A percentile compares a stretch with the other conserved stretches of the same genome.
These are phyloP conservation scores for Silurus glanis DNA, from an alignment of 2,113 vertebrate genomes.

Conservation along the genomic window DNA sequence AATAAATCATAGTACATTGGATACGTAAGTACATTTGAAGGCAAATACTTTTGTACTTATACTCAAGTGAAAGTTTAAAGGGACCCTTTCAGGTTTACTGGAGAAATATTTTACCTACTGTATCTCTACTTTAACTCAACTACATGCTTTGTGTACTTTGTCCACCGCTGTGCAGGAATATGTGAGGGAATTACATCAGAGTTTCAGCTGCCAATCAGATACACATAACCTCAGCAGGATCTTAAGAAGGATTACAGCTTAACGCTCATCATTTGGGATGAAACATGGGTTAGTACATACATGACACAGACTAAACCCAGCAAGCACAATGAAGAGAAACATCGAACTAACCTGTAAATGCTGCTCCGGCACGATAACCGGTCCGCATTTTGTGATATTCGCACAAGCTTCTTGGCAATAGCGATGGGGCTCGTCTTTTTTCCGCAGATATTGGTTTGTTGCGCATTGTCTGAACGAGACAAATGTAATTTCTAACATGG, in stretches of 20 bases:
- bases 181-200: not conserved
- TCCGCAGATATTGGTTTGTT: conserved; percentile 90
- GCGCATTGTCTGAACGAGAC: conserved; percentile 82
- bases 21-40: too few relatives aligned
- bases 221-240: conserved; percentile 14
- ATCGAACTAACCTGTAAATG: conserved; percentile 87
- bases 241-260: not conserved
- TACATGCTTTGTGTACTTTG: too few relatives aligned
- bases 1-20: too few relatives aligned
- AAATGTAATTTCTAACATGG: conserved; percentile 16
- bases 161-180: not conserved
- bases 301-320: not conserved
- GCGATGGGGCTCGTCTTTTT: conserved; percentile 87
- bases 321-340: not conserved
- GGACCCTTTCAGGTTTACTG: too few relatives aligned
- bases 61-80: too few relatives aligned
- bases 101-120: too few relatives aligned
- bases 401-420: conserved; percentile 91
- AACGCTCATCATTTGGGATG: not conserved
- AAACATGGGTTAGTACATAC: not conserved
- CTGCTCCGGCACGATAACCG: conserved; percentile 85
- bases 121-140: too few relatives aligned
- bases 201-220: conserved; percentile 10
- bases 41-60: too few relatives aligned
- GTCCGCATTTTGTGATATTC: conserved; percentile 86